Evolutionary conservation across 2,797 vertebrate genomes (phyloP).

Genomic region (Meriones psammophilus): DNA sequence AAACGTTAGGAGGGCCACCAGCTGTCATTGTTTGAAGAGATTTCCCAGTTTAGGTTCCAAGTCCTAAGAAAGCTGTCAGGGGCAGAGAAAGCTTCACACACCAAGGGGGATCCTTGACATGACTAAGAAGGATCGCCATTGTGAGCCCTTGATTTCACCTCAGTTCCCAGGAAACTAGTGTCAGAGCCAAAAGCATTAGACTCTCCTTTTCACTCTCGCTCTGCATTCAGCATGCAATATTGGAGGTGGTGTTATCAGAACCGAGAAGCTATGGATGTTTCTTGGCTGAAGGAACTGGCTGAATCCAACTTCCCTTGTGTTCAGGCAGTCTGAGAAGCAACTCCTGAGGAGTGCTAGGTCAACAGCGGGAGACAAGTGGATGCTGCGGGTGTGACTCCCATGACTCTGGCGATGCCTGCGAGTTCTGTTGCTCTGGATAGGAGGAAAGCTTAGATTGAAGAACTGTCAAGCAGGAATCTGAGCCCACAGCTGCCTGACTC

Average conservation of each 20-base stretch:
- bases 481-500: not conserved
- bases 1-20: not conserved
- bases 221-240: not conserved
- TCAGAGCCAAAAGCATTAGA: not conserved
- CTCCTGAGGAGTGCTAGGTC: no score
- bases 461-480: not conserved
- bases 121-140: no score
- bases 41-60: not conserved
- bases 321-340: not conserved
- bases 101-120: no score
- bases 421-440: not conserved
- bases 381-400: rapidly evolving
- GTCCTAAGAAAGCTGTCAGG: not conserved
- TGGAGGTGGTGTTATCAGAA: not conserved
- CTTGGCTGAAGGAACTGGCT: not conserved
- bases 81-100: not conserved
- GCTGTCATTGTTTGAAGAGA: not conserved
- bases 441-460: not conserved
- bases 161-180: not conserved
- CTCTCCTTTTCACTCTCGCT: not conserved
- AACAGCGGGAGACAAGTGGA: not conserved
- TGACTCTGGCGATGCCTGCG: rapidly evolving
- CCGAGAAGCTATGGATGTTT: not conserved
- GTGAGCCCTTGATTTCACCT: not conserved
- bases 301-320: no score